These are phyloP conservation scores for Eulimnadia texana DNA, from an alignment of 1,140 invertebrate species.

Conservation along the genomic window DNA sequence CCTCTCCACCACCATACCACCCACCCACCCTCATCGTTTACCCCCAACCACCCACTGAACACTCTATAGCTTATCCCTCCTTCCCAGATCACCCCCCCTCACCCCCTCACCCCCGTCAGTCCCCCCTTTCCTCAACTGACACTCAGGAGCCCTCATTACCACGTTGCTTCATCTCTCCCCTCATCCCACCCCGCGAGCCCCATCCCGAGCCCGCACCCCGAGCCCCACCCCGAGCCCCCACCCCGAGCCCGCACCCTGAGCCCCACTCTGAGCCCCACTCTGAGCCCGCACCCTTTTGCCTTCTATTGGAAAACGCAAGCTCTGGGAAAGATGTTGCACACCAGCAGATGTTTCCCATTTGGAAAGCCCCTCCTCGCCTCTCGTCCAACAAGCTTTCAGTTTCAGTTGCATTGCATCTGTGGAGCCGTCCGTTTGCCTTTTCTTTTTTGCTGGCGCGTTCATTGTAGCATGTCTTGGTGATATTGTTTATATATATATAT, in stretches of 20 bases:
- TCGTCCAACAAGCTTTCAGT: not conserved
- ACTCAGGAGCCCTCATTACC: no score
- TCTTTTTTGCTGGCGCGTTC: not conserved
- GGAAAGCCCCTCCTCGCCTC: not conserved
- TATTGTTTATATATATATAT: no score
- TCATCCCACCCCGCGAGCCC: no score
- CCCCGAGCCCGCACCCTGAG: no score
- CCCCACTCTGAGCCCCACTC: no score
- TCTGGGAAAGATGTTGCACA: conserved; percentile 4
- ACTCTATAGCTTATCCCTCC: no score
- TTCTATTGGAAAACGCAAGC: conserved; percentile 10
- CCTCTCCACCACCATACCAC: not conserved
- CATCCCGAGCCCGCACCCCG: no score
- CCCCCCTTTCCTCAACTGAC: no score
- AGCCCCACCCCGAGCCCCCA: no score
- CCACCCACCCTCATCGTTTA: not conserved
- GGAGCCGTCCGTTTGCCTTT: not conserved
- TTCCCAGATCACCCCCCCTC: no score
- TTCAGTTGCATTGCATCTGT: not conserved
- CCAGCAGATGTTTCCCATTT: conserved; percentile 11
- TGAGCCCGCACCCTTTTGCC: not conserved
- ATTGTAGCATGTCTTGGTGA: not conserved
- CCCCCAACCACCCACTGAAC: no score
- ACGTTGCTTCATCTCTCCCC: not conserved
- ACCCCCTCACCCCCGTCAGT: no score